phyloP scores from a whole-genome alignment of 1,140 invertebrate genomes.

The Carcinoscorpius rotundicauda region DNA sequence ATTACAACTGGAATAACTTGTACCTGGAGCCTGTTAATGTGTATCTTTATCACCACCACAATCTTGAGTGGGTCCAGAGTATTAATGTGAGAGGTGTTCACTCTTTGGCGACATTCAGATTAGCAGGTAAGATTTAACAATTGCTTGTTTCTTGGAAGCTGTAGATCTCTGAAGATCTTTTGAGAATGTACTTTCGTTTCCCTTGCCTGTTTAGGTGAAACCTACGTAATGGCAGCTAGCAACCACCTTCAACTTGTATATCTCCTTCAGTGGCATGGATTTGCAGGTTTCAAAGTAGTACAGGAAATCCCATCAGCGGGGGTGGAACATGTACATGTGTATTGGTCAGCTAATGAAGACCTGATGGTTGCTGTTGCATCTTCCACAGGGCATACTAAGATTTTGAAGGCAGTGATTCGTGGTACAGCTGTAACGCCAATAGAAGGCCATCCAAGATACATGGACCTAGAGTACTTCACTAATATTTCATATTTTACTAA shows the following conservation, averaged over 20 bases:
- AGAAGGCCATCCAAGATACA: not conserved
- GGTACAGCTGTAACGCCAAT: not conserved
- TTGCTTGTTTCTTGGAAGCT: not conserved
- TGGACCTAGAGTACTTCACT: no score
- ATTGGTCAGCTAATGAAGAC: not conserved
- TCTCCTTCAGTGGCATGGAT: conserved; percentile 8
- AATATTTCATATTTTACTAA: no score
- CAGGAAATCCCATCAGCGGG: conserved; percentile 10
- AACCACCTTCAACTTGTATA: conserved; percentile 8
- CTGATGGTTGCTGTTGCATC: conserved; percentile 7
- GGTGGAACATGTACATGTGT: conserved; percentile 2
- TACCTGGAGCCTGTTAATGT: conserved; percentile 8
- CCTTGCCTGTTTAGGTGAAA: conserved; percentile 10
- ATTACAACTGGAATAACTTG: not conserved
- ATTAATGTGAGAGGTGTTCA: conserved; percentile 5
- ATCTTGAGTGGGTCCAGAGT: conserved; percentile 1
- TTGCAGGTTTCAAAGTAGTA: conserved; percentile 10
- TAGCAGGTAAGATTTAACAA: not conserved
- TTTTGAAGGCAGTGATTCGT: conserved; percentile 4
- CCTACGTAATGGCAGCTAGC: conserved; percentile 11
- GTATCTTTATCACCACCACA: conserved; percentile 2
- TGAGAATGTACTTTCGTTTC: not conserved
- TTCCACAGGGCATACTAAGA: conserved; percentile 3
- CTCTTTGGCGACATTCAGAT: conserved; percentile 7
- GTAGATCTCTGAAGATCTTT: no score